Evolutionary conservation across 2,113 vertebrate species (phyloP), one percentile per base, ranked within the genome.

Genomic region (Cyanoderma ruficeps): DNA sequence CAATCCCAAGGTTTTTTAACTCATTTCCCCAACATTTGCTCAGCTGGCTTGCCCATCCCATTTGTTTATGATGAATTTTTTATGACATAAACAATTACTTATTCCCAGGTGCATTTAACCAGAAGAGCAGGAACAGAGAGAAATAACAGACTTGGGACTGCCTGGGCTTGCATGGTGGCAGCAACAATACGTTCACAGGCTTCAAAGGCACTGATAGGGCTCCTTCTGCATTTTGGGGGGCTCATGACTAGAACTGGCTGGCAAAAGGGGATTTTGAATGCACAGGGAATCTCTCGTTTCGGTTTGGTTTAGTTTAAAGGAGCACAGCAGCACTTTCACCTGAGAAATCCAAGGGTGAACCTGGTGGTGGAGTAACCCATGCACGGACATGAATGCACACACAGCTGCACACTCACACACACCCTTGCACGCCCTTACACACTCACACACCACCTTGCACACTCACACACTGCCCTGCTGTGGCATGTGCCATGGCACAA

Each of bases 31-130:
- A 83, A 42, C n/a, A 72, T 95, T 83, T 88, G 55, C 71, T 95
- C 94, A 80, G 42, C 70, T 94, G 93, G 93, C 90, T 91, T 93
- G 82, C 92, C 94, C 90, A 80, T 88, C 55, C 71, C 20, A 1
- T 85, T 94, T 96, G 91, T 96, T 96, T 90, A 92, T 92, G 88
- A 95, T 92, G 71, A 87, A 93, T 87, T 91, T 86, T 97, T 96
- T 87, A 95, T 68, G 37, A 90, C 77, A 95, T 79, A 93, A 96
- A 95, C 95, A 96, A 93, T 95, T 96, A 96, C 60, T 93, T 92
- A 90, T 92, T 97, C 96, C 96, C 94, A 93, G 94, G 93, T 96
- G 96, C 90, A 95, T 95, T 96, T 94, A 96, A 97, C 96, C 93
- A 95, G 96, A 93, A 97, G 92, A 97, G 93, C 94, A 97, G 88